Evolutionary conservation across 2,113 vertebrate genomes (phyloP).

Genomic region (Calonectris borealis): DNA sequence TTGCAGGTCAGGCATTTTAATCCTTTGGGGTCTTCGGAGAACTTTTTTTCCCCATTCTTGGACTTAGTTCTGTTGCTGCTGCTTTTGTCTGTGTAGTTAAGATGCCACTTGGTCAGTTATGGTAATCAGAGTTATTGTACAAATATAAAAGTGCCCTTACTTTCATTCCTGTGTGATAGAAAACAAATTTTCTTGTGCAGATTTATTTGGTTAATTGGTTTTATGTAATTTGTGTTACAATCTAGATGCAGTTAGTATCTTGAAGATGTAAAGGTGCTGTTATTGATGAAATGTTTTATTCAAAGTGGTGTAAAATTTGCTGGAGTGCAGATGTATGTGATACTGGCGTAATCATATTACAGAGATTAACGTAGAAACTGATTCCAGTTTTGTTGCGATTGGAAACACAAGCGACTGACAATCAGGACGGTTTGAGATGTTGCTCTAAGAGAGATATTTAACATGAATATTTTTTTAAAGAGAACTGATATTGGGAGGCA

Average conservation of each 20-base stretch:
- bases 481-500: not conserved
- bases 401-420: not conserved
- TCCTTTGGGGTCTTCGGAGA: not conserved
- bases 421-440: not conserved
- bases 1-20: not conserved
- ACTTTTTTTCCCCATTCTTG: not conserved
- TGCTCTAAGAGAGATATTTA: not conserved
- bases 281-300: not conserved
- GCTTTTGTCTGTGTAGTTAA: not conserved
- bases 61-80: not conserved
- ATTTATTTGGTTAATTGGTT: not conserved
- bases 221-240: not conserved
- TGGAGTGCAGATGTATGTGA: not conserved
- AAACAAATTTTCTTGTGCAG: not conserved
- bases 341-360: not conserved
- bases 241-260: not conserved
- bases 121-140: not conserved
- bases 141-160: not conserved
- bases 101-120: not conserved
- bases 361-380: not conserved
- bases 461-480: not conserved
- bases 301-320: not conserved
- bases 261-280: not conserved
- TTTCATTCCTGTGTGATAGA: not conserved
- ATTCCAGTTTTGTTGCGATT: not conserved